These are phyloP conservation scores for Urocitellus parryii DNA, from an alignment of 2,113 vertebrate genomes.

Conservation along the genomic window DNA sequence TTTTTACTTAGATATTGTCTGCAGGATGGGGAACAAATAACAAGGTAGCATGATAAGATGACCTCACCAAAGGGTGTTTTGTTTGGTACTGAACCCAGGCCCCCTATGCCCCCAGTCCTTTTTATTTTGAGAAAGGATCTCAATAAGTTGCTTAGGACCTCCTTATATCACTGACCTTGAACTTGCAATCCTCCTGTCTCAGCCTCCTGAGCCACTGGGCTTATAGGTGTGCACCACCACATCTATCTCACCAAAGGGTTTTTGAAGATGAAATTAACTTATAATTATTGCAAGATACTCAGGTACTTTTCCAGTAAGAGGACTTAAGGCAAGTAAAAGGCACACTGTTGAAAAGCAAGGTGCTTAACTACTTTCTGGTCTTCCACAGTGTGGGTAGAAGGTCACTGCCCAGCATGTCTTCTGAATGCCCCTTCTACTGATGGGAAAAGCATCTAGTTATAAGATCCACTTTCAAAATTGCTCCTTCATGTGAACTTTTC, in stretches of 20 bases:
- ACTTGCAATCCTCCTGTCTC: too few species aligned
- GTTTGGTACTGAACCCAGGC: too few species aligned
- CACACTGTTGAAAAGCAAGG: neutral
- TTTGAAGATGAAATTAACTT: slow-evolving; percentile 34
- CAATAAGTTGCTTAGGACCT: too few species aligned
- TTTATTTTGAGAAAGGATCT: too few species aligned
- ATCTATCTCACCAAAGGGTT: neutral
- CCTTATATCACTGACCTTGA: too few species aligned
- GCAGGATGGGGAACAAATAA: neutral
- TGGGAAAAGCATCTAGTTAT: neutral
- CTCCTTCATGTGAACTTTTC: neutral
- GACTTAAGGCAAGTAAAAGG: neutral
- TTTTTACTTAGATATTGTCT: neutral
- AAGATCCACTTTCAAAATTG: neutral
- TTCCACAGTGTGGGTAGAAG: neutral
- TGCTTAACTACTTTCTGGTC: too few species aligned
- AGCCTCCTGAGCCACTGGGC: too few species aligned
- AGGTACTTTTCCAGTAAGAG: neutral
- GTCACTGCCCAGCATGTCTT: neutral
- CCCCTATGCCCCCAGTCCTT: too few species aligned
- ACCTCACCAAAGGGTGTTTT: neutral
- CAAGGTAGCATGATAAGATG: neutral
- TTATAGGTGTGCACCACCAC: too few species aligned
- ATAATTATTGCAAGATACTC: neutral
- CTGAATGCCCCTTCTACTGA: neutral